A percentile compares a stretch with the other conserved stretches of the same genome.
phyloP scores from a whole-genome alignment of 2,888 invertebrate genomes.

The Spialia ferax region DNA sequence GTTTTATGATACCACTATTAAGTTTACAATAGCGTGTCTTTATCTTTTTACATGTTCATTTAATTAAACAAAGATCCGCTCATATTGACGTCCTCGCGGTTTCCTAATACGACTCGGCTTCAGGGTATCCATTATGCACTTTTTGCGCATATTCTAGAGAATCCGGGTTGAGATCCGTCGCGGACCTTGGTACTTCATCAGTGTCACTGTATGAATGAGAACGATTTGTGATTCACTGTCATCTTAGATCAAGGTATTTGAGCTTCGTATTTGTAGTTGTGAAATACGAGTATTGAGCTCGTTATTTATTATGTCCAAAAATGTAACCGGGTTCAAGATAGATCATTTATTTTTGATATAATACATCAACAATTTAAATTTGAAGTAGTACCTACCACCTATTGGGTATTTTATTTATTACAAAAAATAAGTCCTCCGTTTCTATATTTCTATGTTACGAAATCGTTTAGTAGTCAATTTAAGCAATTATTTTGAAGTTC shows the following conservation, averaged over 20 bases:
- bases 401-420: too few relatives aligned
- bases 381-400: too few relatives aligned
- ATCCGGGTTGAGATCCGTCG: constrained; percentile 36
- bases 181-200: constrained; percentile 31
- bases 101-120: constrained; percentile 37
- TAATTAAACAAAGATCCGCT: constrained; percentile 38
- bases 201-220: constrained; percentile 21
- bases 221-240: constrained; percentile 33
- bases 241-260: background rate
- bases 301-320: too few relatives aligned
- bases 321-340: too few relatives aligned
- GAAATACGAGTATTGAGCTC: background rate
- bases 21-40: background rate
- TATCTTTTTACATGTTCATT: constrained; percentile 20
- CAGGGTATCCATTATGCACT: constrained; percentile 34
- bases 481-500: too few relatives aligned
- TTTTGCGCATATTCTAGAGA: constrained; percentile 35
- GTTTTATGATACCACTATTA: background rate
- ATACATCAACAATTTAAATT: too few relatives aligned
- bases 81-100: constrained; percentile 27
- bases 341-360: too few relatives aligned
- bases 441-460: too few relatives aligned
- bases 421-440: too few relatives aligned
- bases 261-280: background rate
- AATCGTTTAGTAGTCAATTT: too few relatives aligned